phyloP scores from a whole-genome alignment of 1,140 invertebrate genomes.

The Apis laboriosa region DNA sequence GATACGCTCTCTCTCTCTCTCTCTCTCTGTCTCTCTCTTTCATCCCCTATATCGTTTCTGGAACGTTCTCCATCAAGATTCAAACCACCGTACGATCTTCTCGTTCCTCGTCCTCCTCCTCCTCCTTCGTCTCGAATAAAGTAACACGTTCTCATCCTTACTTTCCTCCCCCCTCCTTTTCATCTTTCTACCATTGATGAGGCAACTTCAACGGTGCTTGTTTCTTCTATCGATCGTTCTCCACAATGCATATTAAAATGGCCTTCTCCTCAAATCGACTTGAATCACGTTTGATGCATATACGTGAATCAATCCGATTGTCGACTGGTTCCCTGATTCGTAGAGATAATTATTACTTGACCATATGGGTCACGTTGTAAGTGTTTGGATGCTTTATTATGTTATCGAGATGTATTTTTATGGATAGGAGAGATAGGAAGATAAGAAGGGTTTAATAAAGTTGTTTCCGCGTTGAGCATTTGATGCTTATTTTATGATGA shows the following conservation, averaged over 20 bases:
- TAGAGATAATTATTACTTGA: too few species aligned
- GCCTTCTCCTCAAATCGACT: background rate
- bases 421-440: background rate
- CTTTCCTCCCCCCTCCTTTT: too few species aligned
- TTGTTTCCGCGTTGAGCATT: background rate
- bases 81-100: constrained; percentile 18
- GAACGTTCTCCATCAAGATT: constrained; percentile 27
- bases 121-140: background rate
- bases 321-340: background rate
- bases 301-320: background rate
- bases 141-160: constrained; percentile 1
- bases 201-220: too few species aligned
- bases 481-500: background rate
- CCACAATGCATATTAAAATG: constrained; percentile 36
- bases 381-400: background rate
- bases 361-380: too few species aligned
- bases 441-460: background rate
- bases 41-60: background rate
- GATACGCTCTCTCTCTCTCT: constrained; percentile 15
- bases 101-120: background rate
- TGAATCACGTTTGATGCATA: constrained; percentile 27
- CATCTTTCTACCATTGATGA: background rate
- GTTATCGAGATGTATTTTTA: background rate
- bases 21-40: too few species aligned
- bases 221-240: constrained; percentile 32